Base-by-base conservation (phyloP, 2,888 invertebrate species). In the Amphiduros pacificus region DNA sequence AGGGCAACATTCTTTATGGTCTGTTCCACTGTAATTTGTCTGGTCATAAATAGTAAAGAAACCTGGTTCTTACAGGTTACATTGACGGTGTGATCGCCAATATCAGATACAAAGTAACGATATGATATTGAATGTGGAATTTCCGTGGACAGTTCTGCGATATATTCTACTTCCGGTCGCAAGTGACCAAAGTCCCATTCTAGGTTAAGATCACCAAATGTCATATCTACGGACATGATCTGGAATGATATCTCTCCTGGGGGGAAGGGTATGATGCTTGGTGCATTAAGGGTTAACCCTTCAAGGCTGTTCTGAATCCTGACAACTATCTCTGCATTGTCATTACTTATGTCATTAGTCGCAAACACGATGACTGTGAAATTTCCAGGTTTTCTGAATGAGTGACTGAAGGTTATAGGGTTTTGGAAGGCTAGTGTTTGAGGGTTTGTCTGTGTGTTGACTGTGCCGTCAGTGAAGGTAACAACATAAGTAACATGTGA, bases 61-160 rank as follows among this genome's bases (percentile, higher is more conserved):
- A 55, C 41, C 27, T 41, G 24, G 36, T 55, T 55, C 26, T 40
- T 41, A 36, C 55, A 55, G n/a, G 36, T 55, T 2, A 41, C 41
- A 2, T 3, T 4, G 9, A 55, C 55, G 1, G 24, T 24, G 1
- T 41, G n/a, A 5, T 41, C n/a, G n/a, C 55, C 55, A n/a, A 55
- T 26, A 27, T 55, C 28, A 55, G 20, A 27, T n/a, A 36, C 41
- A 22, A 41, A 55, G 26, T 55, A 55, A 40, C 27, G 55, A 20
- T 6, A 26, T 1, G 26, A 1, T 1, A 41, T 2, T 41, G 17
- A 41, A 26, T 32, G 36, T 11, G 53, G 53, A 17, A 26, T 20
- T 2, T 17, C 26, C 32, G 17, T 6, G 53, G 2, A 11, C 6
- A 53, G 5, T 6, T 32, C 32, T 2, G 40, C 26, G 26, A 55